Conservation (phyloP, 30 jellyfish, hydroid and myxozoan genomes). For the Hydractinia echinata region DNA sequence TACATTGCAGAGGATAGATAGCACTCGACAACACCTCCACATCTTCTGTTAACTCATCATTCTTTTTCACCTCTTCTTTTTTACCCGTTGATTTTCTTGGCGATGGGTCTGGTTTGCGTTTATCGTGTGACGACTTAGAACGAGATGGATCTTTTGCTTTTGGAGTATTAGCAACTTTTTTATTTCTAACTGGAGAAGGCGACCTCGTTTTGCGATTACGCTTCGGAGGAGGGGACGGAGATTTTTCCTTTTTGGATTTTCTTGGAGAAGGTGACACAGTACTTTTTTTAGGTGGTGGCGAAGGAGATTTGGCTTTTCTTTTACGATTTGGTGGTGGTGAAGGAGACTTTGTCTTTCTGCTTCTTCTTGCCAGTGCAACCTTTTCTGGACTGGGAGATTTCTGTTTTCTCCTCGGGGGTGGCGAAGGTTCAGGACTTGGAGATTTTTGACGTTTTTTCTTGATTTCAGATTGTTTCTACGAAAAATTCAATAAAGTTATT, state of each 20-base stretch:
- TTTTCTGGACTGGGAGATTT: constrained; percentile 41
- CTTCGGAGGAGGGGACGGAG: constrained; percentile 51
- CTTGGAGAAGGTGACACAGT: neutral
- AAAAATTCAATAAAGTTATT: neutral
- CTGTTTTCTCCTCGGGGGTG: constrained; percentile 21
- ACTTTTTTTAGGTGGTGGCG: constrained; percentile 6
- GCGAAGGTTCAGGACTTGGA: constrained; percentile 25
- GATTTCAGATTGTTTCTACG: constrained; percentile 38
- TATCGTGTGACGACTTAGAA: neutral
- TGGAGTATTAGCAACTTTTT: constrained; percentile 30
- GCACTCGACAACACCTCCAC: constrained; percentile 8
- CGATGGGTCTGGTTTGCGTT: neutral
- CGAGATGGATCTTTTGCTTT: neutral
- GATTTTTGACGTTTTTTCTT: constrained; percentile 21
- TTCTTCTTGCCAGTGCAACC: constrained; percentile 32
- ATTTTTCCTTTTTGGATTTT: neutral
- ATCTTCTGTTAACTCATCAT: constrained; percentile 5
- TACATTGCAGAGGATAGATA: constrained; percentile 44
- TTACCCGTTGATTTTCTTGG: neutral
- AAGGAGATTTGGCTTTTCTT: constrained; percentile 15
- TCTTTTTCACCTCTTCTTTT: neutral
- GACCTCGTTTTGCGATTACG: constrained; percentile 8
- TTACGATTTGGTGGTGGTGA: constrained; percentile 27
- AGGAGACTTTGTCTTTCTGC: constrained; percentile 34
- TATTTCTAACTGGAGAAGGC: constrained; percentile 8